Percentiles rank a stretch among this genome's conserved stretches.
Conservation (phyloP, 2,797 vertebrate species). For the Tangara arthus region DNA sequence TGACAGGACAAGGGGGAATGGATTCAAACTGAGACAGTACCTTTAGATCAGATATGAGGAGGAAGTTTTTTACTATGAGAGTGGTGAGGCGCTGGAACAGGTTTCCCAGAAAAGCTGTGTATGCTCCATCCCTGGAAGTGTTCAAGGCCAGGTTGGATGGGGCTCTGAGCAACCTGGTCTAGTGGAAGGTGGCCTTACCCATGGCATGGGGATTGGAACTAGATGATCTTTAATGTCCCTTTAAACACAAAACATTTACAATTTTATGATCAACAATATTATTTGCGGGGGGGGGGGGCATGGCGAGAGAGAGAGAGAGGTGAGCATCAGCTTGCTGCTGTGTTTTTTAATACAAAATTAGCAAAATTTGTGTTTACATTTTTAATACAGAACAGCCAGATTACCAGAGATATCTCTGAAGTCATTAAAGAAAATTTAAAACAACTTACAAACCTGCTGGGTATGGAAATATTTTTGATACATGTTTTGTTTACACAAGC, state of each 20-base stretch:
- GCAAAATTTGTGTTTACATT: neutral
- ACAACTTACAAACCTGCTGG: neutral
- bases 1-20: neutral
- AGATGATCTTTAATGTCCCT: neutral
- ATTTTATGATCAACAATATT: neutral
- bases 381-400: conserved; percentile 5
- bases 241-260: neutral
- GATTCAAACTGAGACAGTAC: neutral
- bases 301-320: neutral
- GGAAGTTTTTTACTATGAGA: neutral
- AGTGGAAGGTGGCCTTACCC: neutral
- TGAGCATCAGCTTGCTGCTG: neutral
- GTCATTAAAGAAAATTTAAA: conserved; percentile 39
- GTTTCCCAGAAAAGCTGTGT: neutral
- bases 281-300: neutral
- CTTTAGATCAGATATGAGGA: neutral
- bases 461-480: conserved; percentile 34
- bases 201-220: neutral
- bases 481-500: neutral
- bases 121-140: neutral
- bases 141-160: neutral
- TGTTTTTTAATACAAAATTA: conserved; percentile 10
- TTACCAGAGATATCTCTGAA: conserved; percentile 15
- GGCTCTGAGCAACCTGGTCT: neutral
- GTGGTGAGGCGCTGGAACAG: no score